These are phyloP conservation scores for Amaurobius ferox DNA, from an alignment of 2,888 invertebrate genomes.

Conservation along the genomic window DNA sequence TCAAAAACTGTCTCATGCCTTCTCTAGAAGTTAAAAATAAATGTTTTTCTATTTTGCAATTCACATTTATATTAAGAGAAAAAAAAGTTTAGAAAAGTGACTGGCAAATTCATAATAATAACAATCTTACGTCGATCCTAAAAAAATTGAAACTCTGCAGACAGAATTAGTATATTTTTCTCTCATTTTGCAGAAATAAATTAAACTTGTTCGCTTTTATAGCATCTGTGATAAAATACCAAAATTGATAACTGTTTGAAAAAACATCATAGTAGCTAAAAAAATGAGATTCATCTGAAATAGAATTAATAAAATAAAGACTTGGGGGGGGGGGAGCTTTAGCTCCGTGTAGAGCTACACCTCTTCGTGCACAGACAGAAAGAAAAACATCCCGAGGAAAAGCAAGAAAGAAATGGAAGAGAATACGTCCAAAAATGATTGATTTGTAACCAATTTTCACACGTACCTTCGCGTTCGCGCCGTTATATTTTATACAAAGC, in stretches of 20 bases:
- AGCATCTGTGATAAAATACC: slow-evolving; percentile 3
- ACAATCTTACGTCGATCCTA: no score
- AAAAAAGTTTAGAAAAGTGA: no score
- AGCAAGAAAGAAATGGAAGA: not conserved
- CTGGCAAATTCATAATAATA: no score
- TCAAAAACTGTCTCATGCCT: no score
- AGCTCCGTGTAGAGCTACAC: not conserved
- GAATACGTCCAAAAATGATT: slow-evolving; percentile 63
- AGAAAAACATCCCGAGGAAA: not conserved
- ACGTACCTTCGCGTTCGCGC: not conserved
- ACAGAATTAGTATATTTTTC: no score
- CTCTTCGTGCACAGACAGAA: not conserved
- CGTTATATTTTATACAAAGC: slow-evolving; percentile 44
- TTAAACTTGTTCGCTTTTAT: slow-evolving; percentile 28
- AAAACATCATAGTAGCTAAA: slow-evolving; percentile 35
- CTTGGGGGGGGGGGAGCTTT: not conserved
- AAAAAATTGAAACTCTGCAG: no score
- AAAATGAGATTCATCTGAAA: slow-evolving; percentile 7
- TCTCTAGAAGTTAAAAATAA: no score
- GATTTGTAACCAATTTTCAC: slow-evolving; percentile 60
- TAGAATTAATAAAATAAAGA: slow-evolving; percentile 50
- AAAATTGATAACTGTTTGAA: slow-evolving; percentile 41
- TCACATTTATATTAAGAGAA: no score
- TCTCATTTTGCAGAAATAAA: no score
- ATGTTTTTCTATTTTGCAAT: no score